Base-by-base conservation (phyloP, 2,888 invertebrate species). In the Balanococcus diminutus region DNA sequence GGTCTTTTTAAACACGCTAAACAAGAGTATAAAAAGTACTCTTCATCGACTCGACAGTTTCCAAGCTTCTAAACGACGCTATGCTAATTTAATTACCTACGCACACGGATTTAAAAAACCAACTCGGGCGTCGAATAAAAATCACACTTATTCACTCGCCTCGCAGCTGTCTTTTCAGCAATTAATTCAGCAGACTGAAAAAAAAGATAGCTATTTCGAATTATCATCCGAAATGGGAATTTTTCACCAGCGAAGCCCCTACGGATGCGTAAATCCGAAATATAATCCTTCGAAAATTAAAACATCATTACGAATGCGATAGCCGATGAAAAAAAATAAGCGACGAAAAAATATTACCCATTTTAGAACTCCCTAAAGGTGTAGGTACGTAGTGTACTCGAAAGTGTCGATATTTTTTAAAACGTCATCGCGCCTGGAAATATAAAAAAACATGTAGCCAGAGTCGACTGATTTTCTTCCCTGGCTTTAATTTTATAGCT, bases 321-420 rank as follows among this genome's bases (percentile, higher is more conserved):
- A 16, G 67, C 31, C 61, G 14, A 61, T 75, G 32, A 22, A 32
- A 31, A 75, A 75, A 75, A 51, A 51, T n/a, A 0, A 19, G 9
- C 8, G 36, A 36, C 19, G 75, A 22, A 67, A 75, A 75, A 75
- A 32, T 32, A 75, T 31, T 28, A 67, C 14, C 75, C 32, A 75
- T 32, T 31, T 75, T 32, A 16, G 4, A 8, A 75, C 36, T 75
- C 75, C 75, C 75, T 8, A 19, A 75, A 51, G 51, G 51, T n/a
- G n/a, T n/a, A n/a, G n/a, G n/a, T n/a, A n/a, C n/a, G n/a, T n/a
- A n/a, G n/a, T n/a, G 19, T 36, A 32, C 32, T 11, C 16, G 75
- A n/a, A 75, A 75, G 75, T 75, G 75, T 75, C 75, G 75, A 75
- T 75, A 75, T 75, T 75, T 72, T 61, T 67, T 16, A 32, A 31